Percentiles rank a stretch among this genome's conserved stretches.
phyloP scores from a whole-genome alignment of 2,888 invertebrate genomes.

The Agrotis segetum region DNA sequence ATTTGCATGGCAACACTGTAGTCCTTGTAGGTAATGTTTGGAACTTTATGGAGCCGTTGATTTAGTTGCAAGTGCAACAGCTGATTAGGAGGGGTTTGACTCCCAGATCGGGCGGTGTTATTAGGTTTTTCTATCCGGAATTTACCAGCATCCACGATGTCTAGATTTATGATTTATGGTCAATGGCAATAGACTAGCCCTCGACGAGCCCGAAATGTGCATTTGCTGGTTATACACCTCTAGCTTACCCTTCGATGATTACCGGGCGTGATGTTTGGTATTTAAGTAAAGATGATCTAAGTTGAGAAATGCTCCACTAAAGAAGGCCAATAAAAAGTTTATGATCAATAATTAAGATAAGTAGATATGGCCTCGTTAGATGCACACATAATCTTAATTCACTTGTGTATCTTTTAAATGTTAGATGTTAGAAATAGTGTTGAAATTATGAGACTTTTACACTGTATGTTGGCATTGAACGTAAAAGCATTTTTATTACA shows the following conservation, averaged over 20 bases:
- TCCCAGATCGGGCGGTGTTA: background rate
- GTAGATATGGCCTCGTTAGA: constrained; percentile 3
- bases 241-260: too few species aligned
- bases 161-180: background rate
- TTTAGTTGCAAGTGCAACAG: background rate
- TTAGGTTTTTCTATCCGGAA: background rate
- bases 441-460: constrained; percentile 32
- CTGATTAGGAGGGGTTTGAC: background rate
- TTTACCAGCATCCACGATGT: background rate
- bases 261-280: background rate
- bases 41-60: background rate
- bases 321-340: constrained; percentile 3
- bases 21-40: constrained; percentile 15
- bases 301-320: constrained; percentile 11
- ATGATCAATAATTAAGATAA: constrained; percentile 18
- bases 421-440: constrained; percentile 12
- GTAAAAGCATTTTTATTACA: background rate
- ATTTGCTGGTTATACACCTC: background rate
- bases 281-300: background rate
- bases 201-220: too few species aligned
- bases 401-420: constrained; percentile 10
- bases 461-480: constrained; percentile 7
- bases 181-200: background rate
- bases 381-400: constrained; percentile 23
- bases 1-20: constrained; percentile 25